Conservation (phyloP, 1,140 invertebrate species). For the Eubasilissa regina region DNA sequence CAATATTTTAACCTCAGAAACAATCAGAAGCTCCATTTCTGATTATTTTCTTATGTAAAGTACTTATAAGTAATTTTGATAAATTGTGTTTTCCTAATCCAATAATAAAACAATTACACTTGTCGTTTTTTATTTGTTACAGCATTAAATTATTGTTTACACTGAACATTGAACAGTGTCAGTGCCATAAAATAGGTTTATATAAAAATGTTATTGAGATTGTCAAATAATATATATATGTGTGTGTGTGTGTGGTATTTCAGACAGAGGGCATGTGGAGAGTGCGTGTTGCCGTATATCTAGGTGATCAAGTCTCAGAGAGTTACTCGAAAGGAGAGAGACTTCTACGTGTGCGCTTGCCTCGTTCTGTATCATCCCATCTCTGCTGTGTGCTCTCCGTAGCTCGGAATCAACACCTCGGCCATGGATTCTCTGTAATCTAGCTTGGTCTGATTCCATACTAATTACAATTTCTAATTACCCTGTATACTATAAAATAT, state of each 20-base stretch:
- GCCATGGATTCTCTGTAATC: conserved; percentile 7
- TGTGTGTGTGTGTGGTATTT: neutral
- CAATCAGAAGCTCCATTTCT: neutral
- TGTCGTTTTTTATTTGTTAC: too few relatives aligned
- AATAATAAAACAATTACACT: too few relatives aligned
- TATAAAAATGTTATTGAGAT: neutral
- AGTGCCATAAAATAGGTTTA: neutral
- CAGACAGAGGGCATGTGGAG: conserved; percentile 4
- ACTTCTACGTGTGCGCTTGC: neutral
- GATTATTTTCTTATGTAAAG: neutral
- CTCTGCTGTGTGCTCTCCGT: neutral
- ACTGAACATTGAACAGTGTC: neutral
- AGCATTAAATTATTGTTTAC: neutral
- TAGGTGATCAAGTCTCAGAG: neutral
- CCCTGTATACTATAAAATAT: too few relatives aligned
- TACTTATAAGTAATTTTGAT: too few relatives aligned
- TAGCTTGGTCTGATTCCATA: neutral
- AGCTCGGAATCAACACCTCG: neutral
- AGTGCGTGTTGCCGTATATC: neutral
- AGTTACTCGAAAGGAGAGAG: neutral
- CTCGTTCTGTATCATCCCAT: neutral
- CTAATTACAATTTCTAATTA: too few relatives aligned
- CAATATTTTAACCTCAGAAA: neutral
- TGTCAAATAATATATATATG: neutral
- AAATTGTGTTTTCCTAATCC: too few relatives aligned